These are phyloP conservation scores for Elephas maximus DNA, from an alignment of 2,113 vertebrate genomes.

Conservation along the genomic window DNA sequence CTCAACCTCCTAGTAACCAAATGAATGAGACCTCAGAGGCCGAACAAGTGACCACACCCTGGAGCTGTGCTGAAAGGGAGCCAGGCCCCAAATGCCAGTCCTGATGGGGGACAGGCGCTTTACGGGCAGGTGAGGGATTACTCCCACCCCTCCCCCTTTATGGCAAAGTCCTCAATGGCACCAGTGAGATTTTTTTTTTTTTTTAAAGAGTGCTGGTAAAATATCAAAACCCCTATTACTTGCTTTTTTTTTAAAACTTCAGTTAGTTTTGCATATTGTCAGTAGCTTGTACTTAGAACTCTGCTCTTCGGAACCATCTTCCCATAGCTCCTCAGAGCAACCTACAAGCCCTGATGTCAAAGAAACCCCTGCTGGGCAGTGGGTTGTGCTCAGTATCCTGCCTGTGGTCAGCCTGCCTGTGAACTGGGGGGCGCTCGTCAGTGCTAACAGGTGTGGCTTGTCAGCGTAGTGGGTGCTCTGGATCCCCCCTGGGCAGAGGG, in stretches of 20 bases:
- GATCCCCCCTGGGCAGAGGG: not conserved
- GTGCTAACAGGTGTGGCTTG: not conserved
- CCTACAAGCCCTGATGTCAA: not conserved
- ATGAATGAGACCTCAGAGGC: not conserved
- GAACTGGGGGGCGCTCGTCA: not conserved
- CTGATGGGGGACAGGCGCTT: not conserved
- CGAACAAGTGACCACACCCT: fast-evolving
- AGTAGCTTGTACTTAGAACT: not conserved
- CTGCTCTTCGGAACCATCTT: not conserved
- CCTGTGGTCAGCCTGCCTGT: not conserved
- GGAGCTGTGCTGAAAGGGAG: not conserved
- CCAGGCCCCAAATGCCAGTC: not conserved
- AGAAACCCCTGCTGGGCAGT: not conserved
- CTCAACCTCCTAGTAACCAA: not conserved
- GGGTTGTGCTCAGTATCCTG: too few species aligned
- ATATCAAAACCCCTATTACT: not conserved
- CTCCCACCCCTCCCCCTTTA: too few species aligned
- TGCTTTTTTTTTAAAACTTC: too few species aligned
- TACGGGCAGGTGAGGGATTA: not conserved
- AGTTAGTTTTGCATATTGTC: not conserved
- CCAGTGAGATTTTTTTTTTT: not conserved
- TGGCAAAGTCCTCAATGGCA: not conserved
- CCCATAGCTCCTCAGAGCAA: not conserved
- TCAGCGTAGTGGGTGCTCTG: not conserved
- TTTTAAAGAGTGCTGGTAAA: not conserved